Evolutionary conservation across 2,888 invertebrate species (phyloP), one percentile per base, ranked within the genome.

Genomic region (Xiphydria camelus): DNA sequence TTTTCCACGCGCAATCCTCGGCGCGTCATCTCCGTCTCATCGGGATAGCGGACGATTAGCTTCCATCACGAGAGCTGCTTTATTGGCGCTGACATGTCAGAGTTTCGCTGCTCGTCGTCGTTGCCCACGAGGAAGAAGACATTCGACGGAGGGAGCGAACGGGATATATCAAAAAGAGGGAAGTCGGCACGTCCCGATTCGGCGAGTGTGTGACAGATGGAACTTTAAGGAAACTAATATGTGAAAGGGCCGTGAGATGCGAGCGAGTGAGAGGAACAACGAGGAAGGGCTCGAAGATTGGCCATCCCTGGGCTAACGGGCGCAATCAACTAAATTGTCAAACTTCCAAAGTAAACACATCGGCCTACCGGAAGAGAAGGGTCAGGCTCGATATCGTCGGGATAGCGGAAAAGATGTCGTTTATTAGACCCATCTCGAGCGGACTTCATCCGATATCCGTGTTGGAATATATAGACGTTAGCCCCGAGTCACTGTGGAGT

Each of bases 251-350:
- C n/a, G n/a, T n/a, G n/a, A n/a, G 34, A 34, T 18, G 10, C 19
- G 12, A 7, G 34, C 34, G 10, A 10, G 6, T 10, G 34, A 10
- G 5, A 34, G 3, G 34, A 17, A n/a, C 3, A 15, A 34, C n/a
- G 18, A 18, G 15, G 4, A 18, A 34, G 34, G 34, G 34, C 17
- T 18, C 6, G 14, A 4, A 34, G 34, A 34, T 34, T 34, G 34
- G 34, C 19, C 34, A 34, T 34, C 18, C 34, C 34, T 17, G 17
- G 19, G 32, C 40, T 31, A 44, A 44, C 43, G 36, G 39, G 26
- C 40, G 32, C 45, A 45, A 45, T 45, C 45, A 45, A 45, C 33
- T 45, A 45, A 45, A 45, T 45, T 45, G 45, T 40, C 45, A 45
- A 45, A 45, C 45, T 45, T 45, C 40, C 26, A 40, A 41, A 45